phyloP scores from a whole-genome alignment of 2,888 invertebrate species.

The Tipula helvola region DNA sequence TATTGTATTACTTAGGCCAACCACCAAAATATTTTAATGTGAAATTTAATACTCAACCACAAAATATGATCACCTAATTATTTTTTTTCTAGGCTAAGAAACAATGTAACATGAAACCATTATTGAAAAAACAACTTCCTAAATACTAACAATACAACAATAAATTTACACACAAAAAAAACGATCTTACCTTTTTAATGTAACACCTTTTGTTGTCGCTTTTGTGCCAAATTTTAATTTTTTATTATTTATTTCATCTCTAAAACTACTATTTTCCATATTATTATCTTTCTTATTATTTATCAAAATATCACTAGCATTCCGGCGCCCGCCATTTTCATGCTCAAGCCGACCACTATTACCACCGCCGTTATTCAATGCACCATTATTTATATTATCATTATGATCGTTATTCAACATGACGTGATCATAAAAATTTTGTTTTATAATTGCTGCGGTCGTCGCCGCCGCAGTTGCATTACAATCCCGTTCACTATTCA shows the following conservation, averaged over 20 bases:
- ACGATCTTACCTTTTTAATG: constrained; percentile 29
- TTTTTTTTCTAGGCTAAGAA: too few relatives aligned
- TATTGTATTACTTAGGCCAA: too few relatives aligned
- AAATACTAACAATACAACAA: too few relatives aligned
- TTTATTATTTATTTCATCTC: not conserved
- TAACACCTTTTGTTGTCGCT: constrained; percentile 27
- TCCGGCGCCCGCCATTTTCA: not conserved
- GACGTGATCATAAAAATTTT: not conserved
- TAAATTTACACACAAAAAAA: not conserved
- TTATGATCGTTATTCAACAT: not conserved
- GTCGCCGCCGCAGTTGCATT: constrained; percentile 7
- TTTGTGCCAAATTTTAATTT: constrained; percentile 8
- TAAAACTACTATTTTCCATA: not conserved
- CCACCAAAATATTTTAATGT: too few relatives aligned
- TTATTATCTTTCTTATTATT: not conserved
- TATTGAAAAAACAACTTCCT: too few relatives aligned
- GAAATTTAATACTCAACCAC: too few relatives aligned
- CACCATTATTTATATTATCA: not conserved
- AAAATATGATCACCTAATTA: too few relatives aligned
- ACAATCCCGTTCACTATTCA: constrained; percentile 16
- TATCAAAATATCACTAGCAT: not conserved
- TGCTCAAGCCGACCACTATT: not conserved
- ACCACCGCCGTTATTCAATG: not conserved
- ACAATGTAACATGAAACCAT: too few relatives aligned
- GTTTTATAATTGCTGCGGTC: constrained; percentile 8